phyloP scores from a whole-genome alignment of 2,888 invertebrate species.

The Hofmannophila pseudospretella region DNA sequence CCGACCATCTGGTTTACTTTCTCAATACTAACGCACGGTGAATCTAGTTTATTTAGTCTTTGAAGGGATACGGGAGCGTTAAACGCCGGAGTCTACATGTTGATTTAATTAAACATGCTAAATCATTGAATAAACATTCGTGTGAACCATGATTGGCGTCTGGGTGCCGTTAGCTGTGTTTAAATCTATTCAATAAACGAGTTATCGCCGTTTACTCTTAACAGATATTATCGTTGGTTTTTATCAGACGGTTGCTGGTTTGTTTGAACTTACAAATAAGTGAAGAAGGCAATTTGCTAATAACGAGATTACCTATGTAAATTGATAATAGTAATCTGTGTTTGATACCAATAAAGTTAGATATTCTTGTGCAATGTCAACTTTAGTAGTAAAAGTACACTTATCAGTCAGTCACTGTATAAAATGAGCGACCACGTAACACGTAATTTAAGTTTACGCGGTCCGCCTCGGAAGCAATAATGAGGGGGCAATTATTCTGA shows the following conservation, averaged over 20 bases:
- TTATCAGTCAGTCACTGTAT: conserved; percentile 22
- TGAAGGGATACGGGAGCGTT: conserved; percentile 14
- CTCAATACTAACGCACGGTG: conserved; percentile 12
- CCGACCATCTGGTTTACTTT: conserved; percentile 37
- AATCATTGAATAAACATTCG: conserved; percentile 43
- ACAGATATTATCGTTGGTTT: not conserved
- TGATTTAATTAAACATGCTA: conserved; percentile 48
- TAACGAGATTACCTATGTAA: too few species aligned
- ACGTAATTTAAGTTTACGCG: conserved; percentile 8
- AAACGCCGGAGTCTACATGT: conserved; percentile 34
- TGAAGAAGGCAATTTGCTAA: too few species aligned
- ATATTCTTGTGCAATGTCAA: too few species aligned
- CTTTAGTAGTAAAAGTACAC: not conserved
- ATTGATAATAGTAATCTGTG: too few species aligned
- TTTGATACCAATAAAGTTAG: too few species aligned
- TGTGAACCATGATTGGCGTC: conserved; percentile 47
- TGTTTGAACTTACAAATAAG: too few species aligned
- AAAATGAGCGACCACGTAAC: conserved; percentile 35
- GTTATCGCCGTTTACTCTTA: not conserved
- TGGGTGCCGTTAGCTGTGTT: conserved; percentile 22
- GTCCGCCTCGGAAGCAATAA: conserved; percentile 23
- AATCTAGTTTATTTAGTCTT: conserved; percentile 6
- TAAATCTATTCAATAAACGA: conserved; percentile 23
- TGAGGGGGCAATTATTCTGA: conserved; percentile 54
- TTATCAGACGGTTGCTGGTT: too few species aligned